A percentile compares a stretch with the other conserved stretches of the same genome.
phyloP scores from a whole-genome alignment of 1,140 invertebrate genomes.

The Drosophila eugracilis region DNA sequence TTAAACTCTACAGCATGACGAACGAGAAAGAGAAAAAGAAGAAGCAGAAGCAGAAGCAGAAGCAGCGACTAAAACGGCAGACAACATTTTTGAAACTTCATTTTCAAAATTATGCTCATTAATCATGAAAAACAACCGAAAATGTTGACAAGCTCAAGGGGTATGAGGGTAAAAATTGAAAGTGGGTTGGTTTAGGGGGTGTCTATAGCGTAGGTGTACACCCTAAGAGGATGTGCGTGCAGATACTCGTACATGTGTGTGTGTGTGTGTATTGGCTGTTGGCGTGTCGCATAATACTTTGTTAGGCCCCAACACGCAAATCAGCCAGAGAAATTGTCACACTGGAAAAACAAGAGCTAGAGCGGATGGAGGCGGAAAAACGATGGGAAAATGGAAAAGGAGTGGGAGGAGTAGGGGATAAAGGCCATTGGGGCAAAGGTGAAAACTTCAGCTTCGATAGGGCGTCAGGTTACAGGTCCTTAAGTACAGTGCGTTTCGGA shows the following conservation, averaged over 20 bases:
- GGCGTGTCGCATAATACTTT: slow-evolving; percentile 58
- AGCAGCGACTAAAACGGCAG: neutral
- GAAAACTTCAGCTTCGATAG: slow-evolving; percentile 1
- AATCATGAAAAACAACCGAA: slow-evolving; percentile 55
- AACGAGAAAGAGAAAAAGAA: no score
- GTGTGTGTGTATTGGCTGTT: slow-evolving; percentile 11
- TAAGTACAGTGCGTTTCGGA: slow-evolving; percentile 3
- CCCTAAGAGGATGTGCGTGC: slow-evolving; percentile 3
- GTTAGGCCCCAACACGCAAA: slow-evolving; percentile 56
- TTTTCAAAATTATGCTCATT: slow-evolving; percentile 69
- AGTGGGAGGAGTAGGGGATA: no score
- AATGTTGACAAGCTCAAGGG: slow-evolving; percentile 32
- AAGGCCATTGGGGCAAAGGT: neutral
- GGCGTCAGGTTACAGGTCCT: neutral
- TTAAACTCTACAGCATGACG: no score
- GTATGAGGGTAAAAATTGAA: neutral
- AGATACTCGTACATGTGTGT: neutral
- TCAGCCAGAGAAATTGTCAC: slow-evolving; percentile 50
- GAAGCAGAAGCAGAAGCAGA: neutral
- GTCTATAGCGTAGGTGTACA: neutral
- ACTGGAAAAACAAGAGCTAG: neutral
- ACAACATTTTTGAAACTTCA: slow-evolving; percentile 60
- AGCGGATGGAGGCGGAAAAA: slow-evolving; percentile 19
- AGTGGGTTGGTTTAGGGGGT: slow-evolving; percentile 1
- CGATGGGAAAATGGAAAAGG: slow-evolving; percentile 2